These are phyloP conservation scores for Julus scanicus DNA, from an alignment of 2,888 invertebrate genomes.

Conservation along the genomic window DNA sequence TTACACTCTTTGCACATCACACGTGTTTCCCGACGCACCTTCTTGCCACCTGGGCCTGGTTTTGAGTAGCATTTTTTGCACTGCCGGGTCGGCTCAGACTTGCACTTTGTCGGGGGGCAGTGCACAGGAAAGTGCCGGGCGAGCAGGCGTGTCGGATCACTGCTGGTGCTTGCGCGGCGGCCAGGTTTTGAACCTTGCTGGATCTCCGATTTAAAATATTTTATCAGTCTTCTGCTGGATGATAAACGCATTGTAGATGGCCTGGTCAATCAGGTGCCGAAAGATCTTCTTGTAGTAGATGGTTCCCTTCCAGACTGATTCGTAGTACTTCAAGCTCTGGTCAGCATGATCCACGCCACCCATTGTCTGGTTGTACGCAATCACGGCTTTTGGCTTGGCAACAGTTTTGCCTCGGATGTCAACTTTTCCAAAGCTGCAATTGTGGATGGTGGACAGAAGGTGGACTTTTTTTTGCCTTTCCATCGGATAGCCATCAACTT, in stretches of 20 bases:
- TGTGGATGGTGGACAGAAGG: constrained; percentile 13
- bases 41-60: not conserved
- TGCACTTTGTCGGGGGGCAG: not conserved
- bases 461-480: constrained; percentile 55
- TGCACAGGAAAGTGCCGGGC: not conserved
- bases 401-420: not conserved
- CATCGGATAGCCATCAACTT: constrained; percentile 53
- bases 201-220: not conserved
- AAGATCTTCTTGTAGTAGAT: constrained; percentile 37
- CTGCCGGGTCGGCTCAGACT: not conserved
- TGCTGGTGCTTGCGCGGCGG: too few species aligned
- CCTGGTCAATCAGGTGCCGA: not conserved
- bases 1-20: not conserved
- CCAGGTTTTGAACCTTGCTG: not conserved
- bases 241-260: not conserved
- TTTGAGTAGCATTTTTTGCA: not conserved
- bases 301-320: not conserved
- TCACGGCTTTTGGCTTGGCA: not conserved
- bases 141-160: not conserved
- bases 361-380: constrained; percentile 46
- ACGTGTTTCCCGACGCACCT: not conserved
- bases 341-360: constrained; percentile 46
- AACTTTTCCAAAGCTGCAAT: not conserved
- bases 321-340: not conserved
- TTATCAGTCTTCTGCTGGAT: not conserved